phyloP scores from a whole-genome alignment of 2,797 vertebrate genomes.

The Pseudocheirus occidentalis region DNA sequence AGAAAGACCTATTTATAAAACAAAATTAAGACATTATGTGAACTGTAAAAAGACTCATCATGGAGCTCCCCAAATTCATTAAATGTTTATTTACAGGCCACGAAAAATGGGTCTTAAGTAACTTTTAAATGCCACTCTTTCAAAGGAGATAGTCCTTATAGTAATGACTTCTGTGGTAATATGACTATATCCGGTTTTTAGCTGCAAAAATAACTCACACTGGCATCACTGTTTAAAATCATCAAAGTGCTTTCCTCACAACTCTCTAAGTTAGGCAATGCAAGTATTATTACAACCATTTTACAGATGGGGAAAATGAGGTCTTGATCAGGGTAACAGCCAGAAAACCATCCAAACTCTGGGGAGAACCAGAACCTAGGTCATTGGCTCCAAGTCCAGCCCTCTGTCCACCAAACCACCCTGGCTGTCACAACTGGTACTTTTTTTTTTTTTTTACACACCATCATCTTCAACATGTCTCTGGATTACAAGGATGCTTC shows the following conservation, averaged over 20 bases:
- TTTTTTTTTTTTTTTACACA: neutral
- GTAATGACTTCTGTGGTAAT: neutral
- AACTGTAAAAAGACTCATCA: slow-evolving; percentile 38
- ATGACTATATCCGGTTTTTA: neutral
- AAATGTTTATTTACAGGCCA: neutral
- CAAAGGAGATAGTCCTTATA: neutral
- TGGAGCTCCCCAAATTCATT: neutral
- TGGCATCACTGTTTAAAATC: neutral
- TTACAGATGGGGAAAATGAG: neutral
- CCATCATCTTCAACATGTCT: neutral
- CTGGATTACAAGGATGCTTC: neutral
- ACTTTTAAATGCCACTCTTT: neutral
- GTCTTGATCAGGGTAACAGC: neutral
- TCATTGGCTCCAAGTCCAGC: neutral
- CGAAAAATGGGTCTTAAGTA: neutral
- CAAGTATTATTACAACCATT: neutral
- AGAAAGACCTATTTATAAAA: slow-evolving; percentile 30
- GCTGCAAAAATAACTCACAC: neutral
- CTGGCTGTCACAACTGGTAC: neutral
- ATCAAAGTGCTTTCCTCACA: neutral
- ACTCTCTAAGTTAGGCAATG: neutral
- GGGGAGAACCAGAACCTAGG: neutral
- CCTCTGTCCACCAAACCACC: neutral
- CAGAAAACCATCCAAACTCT: neutral
- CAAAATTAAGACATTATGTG: neutral